phyloP scores from a whole-genome alignment of 2,113 vertebrate genomes.

The Notarius lentiginosus region DNA sequence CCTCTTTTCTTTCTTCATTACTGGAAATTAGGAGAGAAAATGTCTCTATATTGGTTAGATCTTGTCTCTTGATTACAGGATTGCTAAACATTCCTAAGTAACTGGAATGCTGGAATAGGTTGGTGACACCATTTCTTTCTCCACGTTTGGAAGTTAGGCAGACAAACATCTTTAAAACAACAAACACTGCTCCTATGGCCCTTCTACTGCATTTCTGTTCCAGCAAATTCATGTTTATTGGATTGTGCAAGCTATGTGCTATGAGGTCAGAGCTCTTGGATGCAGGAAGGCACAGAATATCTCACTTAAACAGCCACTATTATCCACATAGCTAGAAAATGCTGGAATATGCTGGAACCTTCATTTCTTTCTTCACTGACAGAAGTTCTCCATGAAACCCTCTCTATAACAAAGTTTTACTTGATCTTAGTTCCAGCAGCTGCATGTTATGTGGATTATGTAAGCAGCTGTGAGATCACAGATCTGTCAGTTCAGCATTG shows the following conservation, averaged over 20 bases:
- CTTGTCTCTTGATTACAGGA: not conserved
- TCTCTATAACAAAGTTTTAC: slow-evolving; percentile 16
- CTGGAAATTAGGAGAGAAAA: not conserved
- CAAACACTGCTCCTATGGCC: not conserved
- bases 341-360: not conserved
- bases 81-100: not conserved
- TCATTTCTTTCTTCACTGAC: not conserved
- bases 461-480: slow-evolving; percentile 16
- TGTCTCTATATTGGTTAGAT: not conserved
- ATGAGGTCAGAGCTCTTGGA: slow-evolving; percentile 12
- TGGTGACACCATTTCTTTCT: not conserved
- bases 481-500: slow-evolving; percentile 18
- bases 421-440: slow-evolving; percentile 23
- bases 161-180: not conserved
- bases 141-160: not conserved
- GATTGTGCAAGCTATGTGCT: not conserved
- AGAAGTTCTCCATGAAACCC: not conserved
- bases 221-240: not conserved
- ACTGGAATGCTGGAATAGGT: not conserved
- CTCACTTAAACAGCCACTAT: not conserved
- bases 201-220: not conserved
- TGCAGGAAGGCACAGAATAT: not conserved
- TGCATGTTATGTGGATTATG: slow-evolving; percentile 40
- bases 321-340: not conserved
- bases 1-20: not conserved